phyloP scores from a whole-genome alignment of 2,113 vertebrate species.

The Lophius piscatorius region DNA sequence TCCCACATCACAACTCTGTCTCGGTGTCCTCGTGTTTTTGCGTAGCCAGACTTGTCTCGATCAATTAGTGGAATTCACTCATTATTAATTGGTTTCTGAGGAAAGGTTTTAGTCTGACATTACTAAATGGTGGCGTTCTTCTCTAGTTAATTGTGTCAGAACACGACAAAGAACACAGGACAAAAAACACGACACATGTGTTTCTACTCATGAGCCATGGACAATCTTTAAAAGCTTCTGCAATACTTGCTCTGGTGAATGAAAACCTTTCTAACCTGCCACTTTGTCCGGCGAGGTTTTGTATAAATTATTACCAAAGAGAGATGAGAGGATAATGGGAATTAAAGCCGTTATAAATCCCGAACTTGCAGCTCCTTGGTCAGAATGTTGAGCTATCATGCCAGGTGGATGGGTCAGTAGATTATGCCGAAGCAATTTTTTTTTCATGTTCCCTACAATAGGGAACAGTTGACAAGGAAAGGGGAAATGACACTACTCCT shows the following conservation, averaged over 20 bases:
- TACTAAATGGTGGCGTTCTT: conserved; percentile 68
- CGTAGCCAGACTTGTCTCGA: conserved; percentile 65
- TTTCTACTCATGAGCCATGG: conserved; percentile 33
- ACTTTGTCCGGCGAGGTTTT: conserved; percentile 7
- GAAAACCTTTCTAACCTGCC: conserved; percentile 33
- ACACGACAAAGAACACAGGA: conserved; percentile 56
- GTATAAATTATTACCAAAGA: conserved; percentile 29
- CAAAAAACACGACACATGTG: conserved; percentile 55
- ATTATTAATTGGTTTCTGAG: conserved; percentile 79
- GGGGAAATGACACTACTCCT: conserved; percentile 11
- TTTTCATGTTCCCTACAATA: no score
- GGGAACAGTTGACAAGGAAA: conserved; percentile 2
- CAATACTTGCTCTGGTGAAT: conserved; percentile 51
- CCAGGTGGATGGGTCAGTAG: no score
- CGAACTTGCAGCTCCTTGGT: conserved; percentile 25
- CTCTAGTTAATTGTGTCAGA: conserved; percentile 70
- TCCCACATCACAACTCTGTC: conserved; percentile 64
- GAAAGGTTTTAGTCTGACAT: conserved; percentile 74
- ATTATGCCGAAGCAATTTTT: no score
- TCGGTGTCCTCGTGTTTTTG: conserved; percentile 50
- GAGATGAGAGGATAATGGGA: conserved; percentile 53
- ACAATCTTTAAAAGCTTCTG: conserved; percentile 45
- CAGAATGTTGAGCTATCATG: not conserved
- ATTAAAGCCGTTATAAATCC: conserved; percentile 20
- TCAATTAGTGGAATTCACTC: conserved; percentile 71